Percentiles rank a stretch among this genome's conserved stretches.
Evolutionary conservation across 1,140 invertebrate species (phyloP).

Genomic region (Reticulitermes speratus): DNA sequence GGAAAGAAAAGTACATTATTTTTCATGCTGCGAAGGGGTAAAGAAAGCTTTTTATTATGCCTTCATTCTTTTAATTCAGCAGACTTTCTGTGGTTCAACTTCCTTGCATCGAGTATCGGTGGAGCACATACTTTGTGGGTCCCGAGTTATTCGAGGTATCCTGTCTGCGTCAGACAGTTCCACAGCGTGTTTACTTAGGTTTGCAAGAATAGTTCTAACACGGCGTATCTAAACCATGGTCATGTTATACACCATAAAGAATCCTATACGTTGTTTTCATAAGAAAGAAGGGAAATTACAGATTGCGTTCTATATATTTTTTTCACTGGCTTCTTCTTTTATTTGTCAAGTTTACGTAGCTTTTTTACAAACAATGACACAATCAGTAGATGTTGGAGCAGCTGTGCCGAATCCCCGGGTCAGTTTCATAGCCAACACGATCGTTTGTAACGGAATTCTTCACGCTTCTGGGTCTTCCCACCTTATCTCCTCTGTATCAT

Average conservation of each 20-base stretch:
- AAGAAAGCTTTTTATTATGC: too few relatives aligned
- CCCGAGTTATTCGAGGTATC: too few relatives aligned
- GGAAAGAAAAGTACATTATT: too few relatives aligned
- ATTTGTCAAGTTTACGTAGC: background rate
- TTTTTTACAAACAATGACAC: background rate
- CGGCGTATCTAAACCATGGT: background rate
- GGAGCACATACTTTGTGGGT: too few relatives aligned
- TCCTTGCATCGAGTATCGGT: too few relatives aligned
- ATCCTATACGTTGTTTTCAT: background rate
- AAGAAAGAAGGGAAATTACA: background rate
- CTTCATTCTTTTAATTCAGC: too few relatives aligned
- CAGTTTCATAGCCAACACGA: background rate
- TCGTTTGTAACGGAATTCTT: conserved; percentile 4
- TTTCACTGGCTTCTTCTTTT: background rate
- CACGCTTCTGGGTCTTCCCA: background rate
- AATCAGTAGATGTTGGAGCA: background rate
- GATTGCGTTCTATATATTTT: background rate
- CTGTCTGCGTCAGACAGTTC: background rate
- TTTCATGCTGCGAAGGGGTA: too few relatives aligned
- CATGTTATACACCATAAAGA: background rate
- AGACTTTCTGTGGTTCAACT: too few relatives aligned
- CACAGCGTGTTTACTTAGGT: background rate
- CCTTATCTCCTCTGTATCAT: background rate
- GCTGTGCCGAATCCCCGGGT: background rate
- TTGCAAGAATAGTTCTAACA: background rate